Base-by-base conservation (phyloP, 2,888 invertebrate genomes). In the Ischnura elegans region DNA sequence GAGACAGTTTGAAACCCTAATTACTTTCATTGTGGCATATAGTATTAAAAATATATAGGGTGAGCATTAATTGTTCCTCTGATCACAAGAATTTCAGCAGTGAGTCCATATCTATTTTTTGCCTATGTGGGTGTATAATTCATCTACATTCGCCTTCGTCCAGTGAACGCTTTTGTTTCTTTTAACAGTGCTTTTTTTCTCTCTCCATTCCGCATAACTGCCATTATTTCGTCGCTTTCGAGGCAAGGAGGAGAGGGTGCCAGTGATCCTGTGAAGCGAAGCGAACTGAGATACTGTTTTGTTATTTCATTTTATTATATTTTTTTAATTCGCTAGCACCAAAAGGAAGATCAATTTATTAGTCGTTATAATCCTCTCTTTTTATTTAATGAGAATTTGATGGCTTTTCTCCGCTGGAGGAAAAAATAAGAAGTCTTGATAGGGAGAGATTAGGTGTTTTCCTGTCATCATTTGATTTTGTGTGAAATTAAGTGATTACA, bases 311-410 rank as follows among this genome's bases (percentile, higher is more conserved):
- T 19, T 51, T 51, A 19, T 51, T 61, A 61, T 61, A 19, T 61
- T 61, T 61, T n/a, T n/a, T n/a, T n/a, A n/a, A n/a, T n/a, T n/a
- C n/a, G n/a, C n/a, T n/a, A 5, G 61, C 61, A n/a, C 8, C 6
- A 61, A n/a, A 61, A n/a, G 25, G n/a, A 61, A 61, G 61, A 61
- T 61, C 61, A n/a, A 61, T 61, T n/a, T 61, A n/a, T 19, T 61
- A n/a, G 61, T 61, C 61, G 61, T 61, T 61, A 61, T 61, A 61
- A 61, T 61, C 61, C 61, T n/a, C 61, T 61, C 61, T 19, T 61
- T 61, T 61, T 19, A 25, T 61, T 61, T 61, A 61, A 61, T n/a
- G 61, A 61, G 61, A n/a, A 61, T n/a, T 61, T 61, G 61, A 61
- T 61, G 61, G n/a, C n/a, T 61, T 61, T 61, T 51, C 19, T 51